A percentile compares a stretch with the other conserved stretches of the same genome.
These are phyloP conservation scores for Dexiosoma caninum DNA, from an alignment of 2,888 invertebrate genomes.

Conservation along the genomic window DNA sequence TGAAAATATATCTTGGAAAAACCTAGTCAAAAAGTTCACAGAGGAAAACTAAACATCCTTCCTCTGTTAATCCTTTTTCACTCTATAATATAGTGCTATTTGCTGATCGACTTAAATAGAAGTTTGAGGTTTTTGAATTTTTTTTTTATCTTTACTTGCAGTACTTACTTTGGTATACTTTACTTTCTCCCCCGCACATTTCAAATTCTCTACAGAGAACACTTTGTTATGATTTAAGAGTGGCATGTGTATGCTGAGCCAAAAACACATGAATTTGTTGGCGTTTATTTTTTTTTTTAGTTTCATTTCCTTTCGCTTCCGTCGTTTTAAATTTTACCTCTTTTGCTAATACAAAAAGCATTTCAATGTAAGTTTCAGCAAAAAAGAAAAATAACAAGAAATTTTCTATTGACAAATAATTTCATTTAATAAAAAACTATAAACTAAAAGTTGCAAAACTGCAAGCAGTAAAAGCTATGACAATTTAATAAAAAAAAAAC, in stretches of 20 bases:
- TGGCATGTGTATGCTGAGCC: slow-evolving; percentile 4
- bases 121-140: too few species aligned
- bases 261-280: neutral
- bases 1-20: too few species aligned
- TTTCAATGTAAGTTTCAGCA: slow-evolving; percentile 5
- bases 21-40: too few species aligned
- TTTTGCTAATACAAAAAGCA: slow-evolving; percentile 34
- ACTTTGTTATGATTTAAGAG: slow-evolving; percentile 12
- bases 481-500: too few species aligned
- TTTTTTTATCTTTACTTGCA: too few species aligned
- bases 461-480: too few species aligned
- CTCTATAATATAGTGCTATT: neutral
- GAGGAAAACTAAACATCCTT: too few species aligned
- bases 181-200: neutral
- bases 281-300: neutral
- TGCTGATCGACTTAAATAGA: neutral
- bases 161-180: neutral
- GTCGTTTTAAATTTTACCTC: slow-evolving; percentile 33
- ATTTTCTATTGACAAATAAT: too few species aligned
- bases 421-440: neutral
- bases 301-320: slow-evolving; percentile 45
- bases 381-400: neutral
- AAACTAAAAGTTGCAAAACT: neutral
- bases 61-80: too few species aligned
- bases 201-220: neutral